Conservation (phyloP, 1,140 invertebrate genomes). For the Drosophila kikkawai region DNA sequence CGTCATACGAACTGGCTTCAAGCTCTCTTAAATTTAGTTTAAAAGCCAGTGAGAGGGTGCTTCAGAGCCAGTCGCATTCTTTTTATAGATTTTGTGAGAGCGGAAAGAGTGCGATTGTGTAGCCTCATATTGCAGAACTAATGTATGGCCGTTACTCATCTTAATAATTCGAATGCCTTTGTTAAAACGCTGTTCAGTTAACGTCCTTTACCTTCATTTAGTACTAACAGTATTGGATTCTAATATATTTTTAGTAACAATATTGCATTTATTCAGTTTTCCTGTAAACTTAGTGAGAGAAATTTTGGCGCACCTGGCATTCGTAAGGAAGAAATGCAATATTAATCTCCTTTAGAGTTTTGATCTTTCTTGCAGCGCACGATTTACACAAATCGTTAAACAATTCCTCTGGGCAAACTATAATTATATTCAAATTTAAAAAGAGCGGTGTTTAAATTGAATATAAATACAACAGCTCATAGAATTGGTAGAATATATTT, state of each 20-base stretch:
- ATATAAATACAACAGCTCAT: slow-evolving; percentile 13
- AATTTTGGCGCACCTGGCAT: slow-evolving; percentile 91
- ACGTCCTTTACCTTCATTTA: background rate
- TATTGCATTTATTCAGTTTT: slow-evolving; percentile 17
- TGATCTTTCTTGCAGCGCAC: slow-evolving; percentile 96
- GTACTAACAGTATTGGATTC: background rate
- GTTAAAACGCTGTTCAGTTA: background rate
- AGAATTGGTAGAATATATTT: background rate
- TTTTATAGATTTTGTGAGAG: too few species aligned
- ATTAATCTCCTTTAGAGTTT: slow-evolving; percentile 99
- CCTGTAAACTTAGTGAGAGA: slow-evolving; percentile 1
- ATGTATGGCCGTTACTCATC: too few species aligned
- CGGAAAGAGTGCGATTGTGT: too few species aligned
- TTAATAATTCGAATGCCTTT: too few species aligned
- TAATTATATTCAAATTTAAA: slow-evolving; percentile 18
- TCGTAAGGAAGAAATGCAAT: slow-evolving; percentile 99
- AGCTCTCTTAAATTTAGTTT: too few species aligned
- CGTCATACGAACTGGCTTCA: too few species aligned
- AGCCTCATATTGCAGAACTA: too few species aligned
- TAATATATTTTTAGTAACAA: slow-evolving; percentile 3
- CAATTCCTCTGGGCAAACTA: slow-evolving; percentile 93
- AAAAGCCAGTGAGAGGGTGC: too few species aligned
- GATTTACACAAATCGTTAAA: slow-evolving; percentile 99
- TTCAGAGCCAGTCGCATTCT: too few species aligned
- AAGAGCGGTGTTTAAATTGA: slow-evolving; percentile 11